These are phyloP conservation scores for Cydia splendana DNA, from an alignment of 1,140 invertebrate genomes.

Conservation along the genomic window DNA sequence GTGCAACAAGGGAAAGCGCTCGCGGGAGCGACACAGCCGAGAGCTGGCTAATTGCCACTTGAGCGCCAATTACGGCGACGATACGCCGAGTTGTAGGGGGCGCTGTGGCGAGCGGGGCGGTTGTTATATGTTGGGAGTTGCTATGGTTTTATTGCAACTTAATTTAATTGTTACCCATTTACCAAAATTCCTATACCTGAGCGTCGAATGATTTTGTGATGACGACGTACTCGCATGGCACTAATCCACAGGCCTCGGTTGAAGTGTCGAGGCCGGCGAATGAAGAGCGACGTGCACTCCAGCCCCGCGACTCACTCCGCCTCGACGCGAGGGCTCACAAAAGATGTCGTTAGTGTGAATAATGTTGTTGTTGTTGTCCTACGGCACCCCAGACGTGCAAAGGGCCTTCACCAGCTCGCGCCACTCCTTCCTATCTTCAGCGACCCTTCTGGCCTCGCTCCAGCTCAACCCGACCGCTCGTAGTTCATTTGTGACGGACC, in stretches of 20 bases:
- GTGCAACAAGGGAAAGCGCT: constrained; percentile 37
- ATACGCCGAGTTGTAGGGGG: constrained; percentile 38
- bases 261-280: constrained; percentile 59
- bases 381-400: too few relatives aligned
- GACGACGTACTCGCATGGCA: constrained; percentile 31
- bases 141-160: too few relatives aligned
- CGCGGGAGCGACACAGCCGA: constrained; percentile 58
- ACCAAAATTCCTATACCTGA: too few relatives aligned
- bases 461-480: too few relatives aligned
- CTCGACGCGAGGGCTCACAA: constrained; percentile 34
- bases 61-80: constrained; percentile 71
- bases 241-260: constrained; percentile 29
- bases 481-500: too few relatives aligned
- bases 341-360: neutral
- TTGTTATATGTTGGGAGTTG: neutral
- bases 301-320: constrained; percentile 47
- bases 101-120: neutral
- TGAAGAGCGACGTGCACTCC: constrained; percentile 55
- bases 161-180: too few relatives aligned
- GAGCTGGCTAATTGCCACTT: constrained; percentile 73
- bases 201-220: too few relatives aligned
- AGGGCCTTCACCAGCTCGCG: too few relatives aligned
- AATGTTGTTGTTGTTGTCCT: too few relatives aligned
- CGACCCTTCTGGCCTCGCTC: too few relatives aligned
- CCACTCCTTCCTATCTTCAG: too few relatives aligned